Evolutionary conservation across 2,888 invertebrate genomes (phyloP).

Genomic region (Lithosia quadra): DNA sequence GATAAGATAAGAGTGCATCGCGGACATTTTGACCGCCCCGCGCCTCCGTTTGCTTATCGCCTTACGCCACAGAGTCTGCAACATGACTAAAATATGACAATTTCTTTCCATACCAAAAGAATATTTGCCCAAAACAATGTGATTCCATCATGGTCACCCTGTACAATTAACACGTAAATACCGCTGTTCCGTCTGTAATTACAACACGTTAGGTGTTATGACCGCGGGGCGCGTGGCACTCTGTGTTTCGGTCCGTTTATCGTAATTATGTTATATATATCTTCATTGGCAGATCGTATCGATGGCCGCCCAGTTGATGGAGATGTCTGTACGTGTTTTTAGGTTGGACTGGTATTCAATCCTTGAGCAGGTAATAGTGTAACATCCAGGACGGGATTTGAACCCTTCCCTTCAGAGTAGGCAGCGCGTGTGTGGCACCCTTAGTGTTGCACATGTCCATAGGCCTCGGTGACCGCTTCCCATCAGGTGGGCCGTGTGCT

Average conservation of each 20-base stretch:
- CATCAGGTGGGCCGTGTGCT: no score
- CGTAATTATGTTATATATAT: slow-evolving; percentile 54
- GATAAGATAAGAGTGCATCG: no score
- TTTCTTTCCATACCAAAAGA: not conserved
- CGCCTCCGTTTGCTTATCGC: no score
- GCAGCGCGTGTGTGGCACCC: no score
- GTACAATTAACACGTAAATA: slow-evolving; percentile 48
- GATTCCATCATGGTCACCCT: slow-evolving; percentile 36
- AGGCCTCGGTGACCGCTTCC: no score
- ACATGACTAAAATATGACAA: no score
- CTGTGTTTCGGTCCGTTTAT: slow-evolving; percentile 31
- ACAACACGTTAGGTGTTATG: slow-evolving; percentile 49
- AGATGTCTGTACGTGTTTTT: slow-evolving; percentile 14
- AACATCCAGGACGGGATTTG: no score
- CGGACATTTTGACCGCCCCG: no score
- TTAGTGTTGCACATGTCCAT: no score
- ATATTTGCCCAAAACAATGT: not conserved
- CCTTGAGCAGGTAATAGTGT: not conserved
- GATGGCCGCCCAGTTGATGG: slow-evolving; percentile 20
- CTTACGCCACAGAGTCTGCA: no score
- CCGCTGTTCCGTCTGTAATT: slow-evolving; percentile 40
- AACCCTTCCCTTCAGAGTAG: no score
- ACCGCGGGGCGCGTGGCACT: slow-evolving; percentile 27
- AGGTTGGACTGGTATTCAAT: not conserved
- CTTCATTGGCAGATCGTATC: slow-evolving; percentile 53